Evolutionary conservation across 2,113 vertebrate genomes (phyloP).

Genomic region (Peromyscus leucopus): DNA sequence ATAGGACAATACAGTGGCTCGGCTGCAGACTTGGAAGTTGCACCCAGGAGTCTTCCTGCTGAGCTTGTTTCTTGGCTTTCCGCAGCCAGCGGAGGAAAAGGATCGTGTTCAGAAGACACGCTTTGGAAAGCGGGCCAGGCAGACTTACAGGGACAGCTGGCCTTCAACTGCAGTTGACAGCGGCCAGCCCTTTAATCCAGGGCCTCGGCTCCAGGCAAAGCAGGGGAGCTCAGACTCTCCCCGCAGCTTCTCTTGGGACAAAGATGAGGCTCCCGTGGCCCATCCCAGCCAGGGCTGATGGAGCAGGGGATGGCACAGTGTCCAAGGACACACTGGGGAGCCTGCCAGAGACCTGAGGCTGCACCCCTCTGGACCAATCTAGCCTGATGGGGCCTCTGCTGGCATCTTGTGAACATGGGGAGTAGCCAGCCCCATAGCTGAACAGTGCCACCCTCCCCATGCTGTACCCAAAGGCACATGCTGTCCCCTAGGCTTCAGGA

Average conservation of each 20-base stretch:
- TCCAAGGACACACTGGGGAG: neutral
- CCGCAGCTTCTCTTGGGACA: neutral
- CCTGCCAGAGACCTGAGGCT: neutral
- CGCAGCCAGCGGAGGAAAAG: neutral
- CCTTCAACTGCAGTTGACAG: neutral
- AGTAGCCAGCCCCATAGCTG: neutral
- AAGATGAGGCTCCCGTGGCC: fast-evolving
- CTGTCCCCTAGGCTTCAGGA: neutral
- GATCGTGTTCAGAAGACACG: neutral
- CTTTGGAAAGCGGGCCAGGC: neutral
- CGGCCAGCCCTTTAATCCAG: neutral
- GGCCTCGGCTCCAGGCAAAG: neutral
- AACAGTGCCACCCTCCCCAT: neutral
- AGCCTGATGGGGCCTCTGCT: neutral
- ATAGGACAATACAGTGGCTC: neutral
- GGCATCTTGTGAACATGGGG: neutral
- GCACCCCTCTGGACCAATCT: neutral
- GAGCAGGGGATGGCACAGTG: neutral
- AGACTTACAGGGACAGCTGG: conserved; percentile 23
- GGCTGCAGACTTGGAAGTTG: neutral
- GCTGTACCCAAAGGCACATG: neutral
- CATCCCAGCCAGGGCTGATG: neutral
- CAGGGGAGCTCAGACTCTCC: neutral
- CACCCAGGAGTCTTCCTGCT: neutral
- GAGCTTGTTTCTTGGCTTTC: neutral